Conservation (phyloP, 1,140 invertebrate genomes). For the Hypsibius dujardini region DNA sequence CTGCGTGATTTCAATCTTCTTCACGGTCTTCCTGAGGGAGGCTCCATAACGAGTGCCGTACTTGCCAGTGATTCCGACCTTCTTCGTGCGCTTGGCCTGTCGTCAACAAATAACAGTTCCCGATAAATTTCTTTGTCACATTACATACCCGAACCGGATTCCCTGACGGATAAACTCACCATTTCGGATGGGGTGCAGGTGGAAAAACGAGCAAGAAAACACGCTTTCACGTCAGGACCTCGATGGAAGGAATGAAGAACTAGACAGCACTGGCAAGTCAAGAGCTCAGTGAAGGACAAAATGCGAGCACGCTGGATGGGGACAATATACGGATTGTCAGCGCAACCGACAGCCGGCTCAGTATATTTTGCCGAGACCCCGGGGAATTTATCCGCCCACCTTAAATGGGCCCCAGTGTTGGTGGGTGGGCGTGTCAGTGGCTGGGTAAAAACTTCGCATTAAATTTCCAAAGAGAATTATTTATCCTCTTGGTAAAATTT, state of each 20-base stretch:
- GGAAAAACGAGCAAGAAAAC: neutral
- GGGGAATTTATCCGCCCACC: no score
- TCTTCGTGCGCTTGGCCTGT: conserved; percentile 98
- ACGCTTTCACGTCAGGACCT: neutral
- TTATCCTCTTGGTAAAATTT: no score
- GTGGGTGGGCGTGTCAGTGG: no score
- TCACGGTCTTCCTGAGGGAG: conserved; percentile 97
- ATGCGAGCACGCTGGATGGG: no score
- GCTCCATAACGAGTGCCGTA: conserved; percentile 99
- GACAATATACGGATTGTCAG: no score
- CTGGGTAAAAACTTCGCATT: no score
- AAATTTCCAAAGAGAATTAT: no score
- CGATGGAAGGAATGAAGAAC: neutral
- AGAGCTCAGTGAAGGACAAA: no score
- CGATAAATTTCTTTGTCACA: neutral
- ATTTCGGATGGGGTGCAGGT: neutral
- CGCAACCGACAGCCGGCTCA: no score
- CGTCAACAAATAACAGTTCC: conserved; percentile 28
- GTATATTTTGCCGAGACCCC: no score
- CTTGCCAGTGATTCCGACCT: conserved; percentile 99
- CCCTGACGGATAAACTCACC: neutral
- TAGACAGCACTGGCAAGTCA: neutral
- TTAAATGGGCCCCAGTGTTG: no score
- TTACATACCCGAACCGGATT: neutral
- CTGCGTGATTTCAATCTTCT: conserved; percentile 99